Base-by-base conservation (phyloP, 2,797 vertebrate species). In the Perdix hodgsoniae region DNA sequence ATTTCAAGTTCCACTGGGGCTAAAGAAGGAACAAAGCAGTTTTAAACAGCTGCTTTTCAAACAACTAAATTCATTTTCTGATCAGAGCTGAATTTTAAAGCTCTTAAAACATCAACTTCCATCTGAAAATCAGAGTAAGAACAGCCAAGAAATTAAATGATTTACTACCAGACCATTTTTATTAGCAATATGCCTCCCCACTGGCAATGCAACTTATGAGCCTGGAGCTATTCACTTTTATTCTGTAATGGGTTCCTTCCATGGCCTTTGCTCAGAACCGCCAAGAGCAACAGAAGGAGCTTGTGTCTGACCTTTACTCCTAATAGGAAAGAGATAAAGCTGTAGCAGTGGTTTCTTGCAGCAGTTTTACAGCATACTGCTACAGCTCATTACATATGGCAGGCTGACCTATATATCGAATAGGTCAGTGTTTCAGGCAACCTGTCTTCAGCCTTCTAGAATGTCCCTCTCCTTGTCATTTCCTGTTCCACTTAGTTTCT, bases 11-110 rank as follows among this genome's bases (percentile, higher is more conserved):
- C 90, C 81, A 40, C 35, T 72, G 87, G 94, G 74, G 88, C 89
- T 97, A 95, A 89, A 77, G 92, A 95, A 95, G 82, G 90, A 97
- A 71, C 89, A 49, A 56, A 95, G 91, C 74, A 95, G 75, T 92
- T 97, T 94, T 92, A 66, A 96, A 93, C 95, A 97, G 94, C 96
- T 97, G 94, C 94, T 97, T 97, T 97, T 97, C 96, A 95, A 97
- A 97, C 80, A 96, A 83, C 92, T 89, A 96, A 97, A 97, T 94
- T 97, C 71, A 93, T 97, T 97, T 97, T 92, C 95, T 95, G 91
- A 96, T 97, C 94, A 96, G 94, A 97, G 92, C 86, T 96, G 78
- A 89, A 91, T 95, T 95, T 92, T 96, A 95, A 97, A 96, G 88
- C 94, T 94, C 94, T 96, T 96, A 96, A 97, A 97, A 91, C 94